These are phyloP conservation scores for Drosophila subsilvestris DNA, from an alignment of 2,888 invertebrate species.

Conservation along the genomic window DNA sequence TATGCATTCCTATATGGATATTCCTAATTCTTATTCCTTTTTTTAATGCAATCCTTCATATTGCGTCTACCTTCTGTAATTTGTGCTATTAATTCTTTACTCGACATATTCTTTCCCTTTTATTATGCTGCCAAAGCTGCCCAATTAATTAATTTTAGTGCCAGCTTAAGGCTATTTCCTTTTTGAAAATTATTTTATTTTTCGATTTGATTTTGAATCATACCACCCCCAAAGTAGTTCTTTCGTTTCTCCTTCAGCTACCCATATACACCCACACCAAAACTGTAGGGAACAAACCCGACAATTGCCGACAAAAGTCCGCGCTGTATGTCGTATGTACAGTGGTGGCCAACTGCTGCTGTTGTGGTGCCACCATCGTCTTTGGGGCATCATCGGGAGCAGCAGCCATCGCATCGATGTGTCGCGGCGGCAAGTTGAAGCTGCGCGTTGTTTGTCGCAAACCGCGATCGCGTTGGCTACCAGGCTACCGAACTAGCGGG, in stretches of 20 bases:
- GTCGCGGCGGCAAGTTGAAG: slow-evolving; percentile 53
- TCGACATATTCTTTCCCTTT: too few species aligned
- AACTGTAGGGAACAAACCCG: slow-evolving; percentile 29
- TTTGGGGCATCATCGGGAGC: slow-evolving; percentile 30
- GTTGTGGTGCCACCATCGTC: slow-evolving; percentile 9
- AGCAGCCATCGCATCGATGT: slow-evolving; percentile 51
- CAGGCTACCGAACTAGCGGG: slow-evolving; percentile 6
- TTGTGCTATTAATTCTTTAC: too few species aligned
- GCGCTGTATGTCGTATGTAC: slow-evolving; percentile 20
- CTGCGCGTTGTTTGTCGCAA: slow-evolving; percentile 48
- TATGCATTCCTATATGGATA: too few species aligned
- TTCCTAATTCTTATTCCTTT: too few species aligned
- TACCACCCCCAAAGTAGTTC: too few species aligned
- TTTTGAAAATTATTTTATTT: too few species aligned
- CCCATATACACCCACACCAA: not conserved
- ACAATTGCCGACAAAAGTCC: slow-evolving; percentile 60
- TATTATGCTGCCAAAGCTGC: too few species aligned
- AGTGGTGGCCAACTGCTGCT: slow-evolving; percentile 25
- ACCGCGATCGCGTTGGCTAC: slow-evolving; percentile 34
- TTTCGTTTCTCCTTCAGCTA: not conserved
- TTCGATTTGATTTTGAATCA: too few species aligned
- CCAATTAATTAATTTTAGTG: too few species aligned
- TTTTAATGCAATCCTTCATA: too few species aligned
- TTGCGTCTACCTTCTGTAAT: too few species aligned
- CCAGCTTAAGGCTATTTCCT: too few species aligned